A percentile compares a stretch with the other conserved stretches of the same genome.
Conservation (phyloP, 2,888 invertebrate species). For the Halocaridina rubra region DNA sequence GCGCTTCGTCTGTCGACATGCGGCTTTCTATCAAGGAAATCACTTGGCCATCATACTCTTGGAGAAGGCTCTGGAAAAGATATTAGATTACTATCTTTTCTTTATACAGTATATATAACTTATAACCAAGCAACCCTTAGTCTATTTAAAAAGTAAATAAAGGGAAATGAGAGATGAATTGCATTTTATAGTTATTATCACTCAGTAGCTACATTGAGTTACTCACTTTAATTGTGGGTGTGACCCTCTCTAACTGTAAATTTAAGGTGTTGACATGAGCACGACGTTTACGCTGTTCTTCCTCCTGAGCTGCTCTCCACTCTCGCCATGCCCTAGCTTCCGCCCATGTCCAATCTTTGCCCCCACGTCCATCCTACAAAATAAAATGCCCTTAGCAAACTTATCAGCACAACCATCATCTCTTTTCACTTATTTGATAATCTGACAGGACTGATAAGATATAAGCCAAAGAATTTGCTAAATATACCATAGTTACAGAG, state of each 20-base stretch:
- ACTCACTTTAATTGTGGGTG: slow-evolving; percentile 35
- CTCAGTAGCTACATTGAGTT: too few relatives aligned
- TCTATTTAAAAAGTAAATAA: too few relatives aligned
- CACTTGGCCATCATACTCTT: slow-evolving; percentile 50
- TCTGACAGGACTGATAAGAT: too few relatives aligned
- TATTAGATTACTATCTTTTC: not conserved
- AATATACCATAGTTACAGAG: too few relatives aligned
- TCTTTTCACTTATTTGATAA: too few relatives aligned
- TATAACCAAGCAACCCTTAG: too few relatives aligned
- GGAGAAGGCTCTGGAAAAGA: slow-evolving; percentile 38
- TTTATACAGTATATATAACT: not conserved
- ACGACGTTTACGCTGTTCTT: slow-evolving; percentile 6
- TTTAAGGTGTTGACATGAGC: slow-evolving; percentile 28
- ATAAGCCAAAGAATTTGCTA: too few relatives aligned
- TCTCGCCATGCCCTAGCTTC: slow-evolving; percentile 49
- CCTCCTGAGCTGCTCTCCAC: slow-evolving; percentile 34
- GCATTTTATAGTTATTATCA: too few relatives aligned
- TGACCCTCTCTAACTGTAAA: slow-evolving; percentile 42
- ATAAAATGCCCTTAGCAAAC: too few relatives aligned
- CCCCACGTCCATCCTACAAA: not conserved
- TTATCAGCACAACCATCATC: too few relatives aligned
- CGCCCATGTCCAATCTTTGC: slow-evolving; percentile 45
- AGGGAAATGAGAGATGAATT: too few relatives aligned
- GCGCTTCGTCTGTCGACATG: slow-evolving; percentile 35
- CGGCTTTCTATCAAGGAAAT: slow-evolving; percentile 11